Percentiles rank a stretch among this genome's conserved stretches.
Evolutionary conservation across 2,888 invertebrate genomes (phyloP).

Genomic region (Oxyteleia sp.): DNA sequence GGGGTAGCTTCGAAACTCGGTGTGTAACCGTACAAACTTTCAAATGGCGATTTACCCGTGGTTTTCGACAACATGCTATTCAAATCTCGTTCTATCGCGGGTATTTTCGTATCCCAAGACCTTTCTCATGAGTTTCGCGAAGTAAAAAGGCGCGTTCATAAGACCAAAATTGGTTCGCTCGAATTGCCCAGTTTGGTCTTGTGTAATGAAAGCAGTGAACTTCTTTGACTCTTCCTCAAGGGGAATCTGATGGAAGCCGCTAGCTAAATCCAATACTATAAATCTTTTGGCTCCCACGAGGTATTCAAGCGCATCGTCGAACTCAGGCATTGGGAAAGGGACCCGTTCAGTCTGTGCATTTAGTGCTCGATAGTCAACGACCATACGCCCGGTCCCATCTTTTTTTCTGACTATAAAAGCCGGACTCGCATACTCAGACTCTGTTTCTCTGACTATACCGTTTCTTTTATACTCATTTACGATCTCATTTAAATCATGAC

Average conservation of each 20-base stretch:
- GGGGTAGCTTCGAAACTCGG: no score
- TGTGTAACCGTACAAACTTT: no score
- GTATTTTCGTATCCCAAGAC: no score
- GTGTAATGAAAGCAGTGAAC: not conserved
- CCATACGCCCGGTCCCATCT: slow-evolving; percentile 57
- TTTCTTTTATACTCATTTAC: slow-evolving; percentile 11
- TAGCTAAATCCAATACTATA: not conserved
- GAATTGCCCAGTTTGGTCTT: no score
- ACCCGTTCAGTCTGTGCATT: slow-evolving; percentile 60
- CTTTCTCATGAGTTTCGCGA: no score
- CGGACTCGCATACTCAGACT: slow-evolving; percentile 37
- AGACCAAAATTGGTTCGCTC: no score
- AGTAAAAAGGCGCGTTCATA: no score
- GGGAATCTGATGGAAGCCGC: not conserved
- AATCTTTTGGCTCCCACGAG: not conserved
- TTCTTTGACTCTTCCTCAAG: not conserved
- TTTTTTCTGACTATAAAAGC: slow-evolving; percentile 25
- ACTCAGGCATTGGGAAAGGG: slow-evolving; percentile 19
- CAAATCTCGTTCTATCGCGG: no score
- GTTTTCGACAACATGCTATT: no score
- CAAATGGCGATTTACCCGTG: no score
- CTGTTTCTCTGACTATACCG: slow-evolving; percentile 71
- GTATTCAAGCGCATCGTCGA: slow-evolving; percentile 38
- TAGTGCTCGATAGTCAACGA: slow-evolving; percentile 65
- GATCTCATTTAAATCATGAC: slow-evolving; percentile 1